Conservation (phyloP, 2,113 vertebrate species). For the Phyllostomus discolor region DNA sequence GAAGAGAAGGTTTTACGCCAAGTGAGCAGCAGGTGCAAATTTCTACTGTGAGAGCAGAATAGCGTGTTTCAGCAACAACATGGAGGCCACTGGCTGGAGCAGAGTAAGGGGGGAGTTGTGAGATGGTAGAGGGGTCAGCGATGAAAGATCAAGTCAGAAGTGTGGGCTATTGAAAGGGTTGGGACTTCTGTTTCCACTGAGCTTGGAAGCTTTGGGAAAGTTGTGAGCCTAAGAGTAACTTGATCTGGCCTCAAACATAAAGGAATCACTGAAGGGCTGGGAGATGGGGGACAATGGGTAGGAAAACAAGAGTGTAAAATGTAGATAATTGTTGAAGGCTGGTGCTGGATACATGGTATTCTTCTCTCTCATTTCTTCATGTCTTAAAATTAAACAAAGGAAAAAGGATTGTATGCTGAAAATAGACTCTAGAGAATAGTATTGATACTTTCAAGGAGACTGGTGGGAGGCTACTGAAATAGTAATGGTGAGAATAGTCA, state of each 20-base stretch:
- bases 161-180: too few species aligned
- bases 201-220: background rate
- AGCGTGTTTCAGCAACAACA: background rate
- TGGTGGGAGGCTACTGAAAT: background rate
- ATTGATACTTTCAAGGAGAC: background rate
- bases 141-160: background rate
- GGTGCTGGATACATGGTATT: background rate
- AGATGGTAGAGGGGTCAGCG: background rate
- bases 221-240: background rate
- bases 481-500: background rate
- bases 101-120: background rate
- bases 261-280: background rate
- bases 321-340: background rate
- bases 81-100: background rate
- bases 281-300: background rate
- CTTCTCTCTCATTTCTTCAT: background rate
- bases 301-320: background rate
- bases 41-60: background rate
- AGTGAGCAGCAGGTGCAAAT: background rate
- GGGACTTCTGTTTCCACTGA: background rate
- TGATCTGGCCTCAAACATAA: background rate
- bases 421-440: background rate
- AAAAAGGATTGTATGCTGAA: background rate
- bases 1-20: background rate
- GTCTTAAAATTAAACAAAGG: background rate